Evolutionary conservation across 1,140 invertebrate genomes (phyloP), one percentile per base, ranked within the genome.

Genomic region (Homalodisca vitripennis): DNA sequence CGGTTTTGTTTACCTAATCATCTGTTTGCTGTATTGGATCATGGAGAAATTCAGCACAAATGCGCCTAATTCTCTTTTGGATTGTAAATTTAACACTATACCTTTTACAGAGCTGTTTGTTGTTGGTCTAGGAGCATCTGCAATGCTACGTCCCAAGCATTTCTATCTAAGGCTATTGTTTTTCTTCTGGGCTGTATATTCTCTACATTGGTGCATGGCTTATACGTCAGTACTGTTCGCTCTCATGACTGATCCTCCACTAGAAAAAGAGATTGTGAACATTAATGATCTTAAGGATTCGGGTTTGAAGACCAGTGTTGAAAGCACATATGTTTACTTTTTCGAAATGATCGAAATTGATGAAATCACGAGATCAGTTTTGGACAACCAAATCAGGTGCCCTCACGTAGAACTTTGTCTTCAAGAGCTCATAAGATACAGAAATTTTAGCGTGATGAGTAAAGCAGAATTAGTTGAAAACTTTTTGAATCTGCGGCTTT

Each of bases 401-500:
- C 24, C 22, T 2, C 26, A 24, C 26, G 6, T 60, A 60, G n/a
- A 10, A n/a, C 13, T 26, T 27, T 60, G 55, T n/a, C 3, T 27
- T 60, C 2, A 60, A 6, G 3, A 29, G 22, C n/a, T 60, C 3
- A 26, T 60, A 2, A 2, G 29, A 2, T 27, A 60, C 26, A 2
- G 55, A 27, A 60, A 60, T 30, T 60, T 60, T 29, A 60, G 55
- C 29, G 12, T 60, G n/a, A 27, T 60, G 55, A 26, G 29, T 3
- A 60, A 60, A 60, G 27, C 12, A 14, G 26, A 22, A n/a, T 27
- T 13, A 14, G n/a, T 60, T 26, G 55, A 60, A 27, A 27, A 60
- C 24, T 26, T 60, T 27, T 6, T 60, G 14, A 60, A 60, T 27
- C 29, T 60, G 26, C 26, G 29, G 29, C 2, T 26, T 14, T 27